These are phyloP conservation scores for Scaptomyza polygonia DNA, from an alignment of 2,888 invertebrate species.

Conservation along the genomic window DNA sequence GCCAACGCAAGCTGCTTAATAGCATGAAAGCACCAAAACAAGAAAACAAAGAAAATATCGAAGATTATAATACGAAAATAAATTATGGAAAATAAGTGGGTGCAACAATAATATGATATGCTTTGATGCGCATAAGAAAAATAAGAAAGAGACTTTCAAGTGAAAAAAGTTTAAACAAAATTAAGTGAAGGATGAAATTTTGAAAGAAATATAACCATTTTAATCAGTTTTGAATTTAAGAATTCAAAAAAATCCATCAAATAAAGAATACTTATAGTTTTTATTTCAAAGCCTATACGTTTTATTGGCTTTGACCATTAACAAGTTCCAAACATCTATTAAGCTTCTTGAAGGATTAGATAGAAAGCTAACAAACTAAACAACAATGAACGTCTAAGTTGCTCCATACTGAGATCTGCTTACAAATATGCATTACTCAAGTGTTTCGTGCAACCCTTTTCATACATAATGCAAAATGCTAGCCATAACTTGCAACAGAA, in stretches of 20 bases:
- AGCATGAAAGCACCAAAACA: constrained; percentile 4
- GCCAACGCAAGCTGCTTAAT: constrained; percentile 26
- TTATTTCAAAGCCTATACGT: too few species aligned
- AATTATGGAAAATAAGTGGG: neutral
- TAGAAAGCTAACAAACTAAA: constrained; percentile 5
- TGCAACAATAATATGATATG: neutral
- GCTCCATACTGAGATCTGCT: constrained; percentile 34
- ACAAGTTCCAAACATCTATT: neutral
- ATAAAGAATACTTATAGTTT: too few species aligned
- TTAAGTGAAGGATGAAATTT: too few species aligned
- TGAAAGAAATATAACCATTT: too few species aligned
- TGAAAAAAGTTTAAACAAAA: too few species aligned
- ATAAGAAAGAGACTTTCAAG: too few species aligned
- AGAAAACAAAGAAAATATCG: neutral
- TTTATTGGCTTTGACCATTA: too few species aligned
- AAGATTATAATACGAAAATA: constrained; percentile 3
- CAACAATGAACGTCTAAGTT: constrained; percentile 16
- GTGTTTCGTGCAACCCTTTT: constrained; percentile 16
- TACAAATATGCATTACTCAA: constrained; percentile 17
- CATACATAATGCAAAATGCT: constrained; percentile 29
- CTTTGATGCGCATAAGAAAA: neutral
- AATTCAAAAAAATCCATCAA: too few species aligned
- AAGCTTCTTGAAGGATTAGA: neutral
- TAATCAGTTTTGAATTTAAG: too few species aligned
- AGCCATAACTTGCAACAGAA: constrained; percentile 19